Percentiles rank a stretch among this genome's conserved stretches.
Conservation (phyloP, 2,888 invertebrate genomes). For the Neoaliturus tenellus region DNA sequence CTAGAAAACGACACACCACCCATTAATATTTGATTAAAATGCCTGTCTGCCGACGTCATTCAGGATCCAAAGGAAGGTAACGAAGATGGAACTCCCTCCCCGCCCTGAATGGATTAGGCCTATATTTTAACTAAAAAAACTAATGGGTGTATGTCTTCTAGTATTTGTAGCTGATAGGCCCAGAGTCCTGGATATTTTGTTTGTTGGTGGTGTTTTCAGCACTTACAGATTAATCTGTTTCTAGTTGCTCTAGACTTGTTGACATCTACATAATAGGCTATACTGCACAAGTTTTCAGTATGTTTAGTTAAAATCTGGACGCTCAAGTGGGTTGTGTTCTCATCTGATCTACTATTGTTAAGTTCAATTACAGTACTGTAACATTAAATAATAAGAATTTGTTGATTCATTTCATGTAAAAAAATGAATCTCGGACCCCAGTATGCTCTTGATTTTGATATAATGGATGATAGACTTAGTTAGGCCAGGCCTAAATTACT, state of each 20-base stretch:
- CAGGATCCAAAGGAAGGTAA: conserved; percentile 2
- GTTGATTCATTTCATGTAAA: no score
- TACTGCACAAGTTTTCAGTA: no score
- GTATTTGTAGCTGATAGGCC: not conserved
- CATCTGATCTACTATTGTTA: no score
- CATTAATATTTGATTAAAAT: conserved; percentile 11
- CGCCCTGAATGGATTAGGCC: conserved; percentile 33
- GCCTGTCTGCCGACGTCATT: conserved; percentile 15
- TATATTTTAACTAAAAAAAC: not conserved
- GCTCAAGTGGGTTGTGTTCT: no score
- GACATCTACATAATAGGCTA: not conserved
- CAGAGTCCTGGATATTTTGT: not conserved
- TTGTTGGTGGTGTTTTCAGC: not conserved
- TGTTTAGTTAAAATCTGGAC: no score
- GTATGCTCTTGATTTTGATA: no score
- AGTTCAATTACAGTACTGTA: no score
- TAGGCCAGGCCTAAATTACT: no score
- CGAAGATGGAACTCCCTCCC: not conserved
- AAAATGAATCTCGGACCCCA: no score
- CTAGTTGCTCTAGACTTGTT: not conserved
- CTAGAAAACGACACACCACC: conserved; percentile 30
- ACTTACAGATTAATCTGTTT: not conserved
- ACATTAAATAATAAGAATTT: no score
- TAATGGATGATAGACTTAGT: no score
- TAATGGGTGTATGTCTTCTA: conserved; percentile 39